Percentiles rank a stretch among this genome's conserved stretches.
Evolutionary conservation across 2,797 vertebrate genomes (phyloP).

Genomic region (Potorous gilbertii): DNA sequence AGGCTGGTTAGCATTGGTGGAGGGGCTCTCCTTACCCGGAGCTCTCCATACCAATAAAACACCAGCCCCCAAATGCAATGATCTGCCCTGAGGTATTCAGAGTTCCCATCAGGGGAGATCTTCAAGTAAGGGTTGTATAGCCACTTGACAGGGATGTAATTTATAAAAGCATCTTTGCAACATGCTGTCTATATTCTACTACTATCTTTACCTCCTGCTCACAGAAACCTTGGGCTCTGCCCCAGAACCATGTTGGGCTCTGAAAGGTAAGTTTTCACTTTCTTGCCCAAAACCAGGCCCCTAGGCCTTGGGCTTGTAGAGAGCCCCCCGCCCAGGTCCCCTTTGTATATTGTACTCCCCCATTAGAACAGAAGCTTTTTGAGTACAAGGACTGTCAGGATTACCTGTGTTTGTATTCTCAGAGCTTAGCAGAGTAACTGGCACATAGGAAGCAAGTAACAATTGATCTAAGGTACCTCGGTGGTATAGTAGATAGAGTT

Average conservation of each 20-base stretch:
- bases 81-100: not conserved
- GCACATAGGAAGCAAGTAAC: not conserved
- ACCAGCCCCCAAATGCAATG: not conserved
- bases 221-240: no score
- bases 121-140: not conserved
- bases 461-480: not conserved
- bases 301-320: not conserved
- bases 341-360: no score
- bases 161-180: not conserved
- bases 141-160: not conserved
- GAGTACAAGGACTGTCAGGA: not conserved
- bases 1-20: not conserved
- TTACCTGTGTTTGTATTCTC: not conserved
- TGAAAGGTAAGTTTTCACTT: not conserved
- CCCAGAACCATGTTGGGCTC: not conserved
- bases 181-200: not conserved
- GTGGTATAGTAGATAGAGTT: no score
- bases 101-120: not conserved
- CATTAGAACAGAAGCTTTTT: not conserved
- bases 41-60: not conserved
- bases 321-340: not conserved
- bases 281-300: not conserved
- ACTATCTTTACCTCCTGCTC: not conserved
- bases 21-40: not conserved
- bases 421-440: not conserved